Evolutionary conservation across 2,888 invertebrate species (phyloP), one percentile per base, ranked within the genome.

Genomic region (Agonopterix arenella): DNA sequence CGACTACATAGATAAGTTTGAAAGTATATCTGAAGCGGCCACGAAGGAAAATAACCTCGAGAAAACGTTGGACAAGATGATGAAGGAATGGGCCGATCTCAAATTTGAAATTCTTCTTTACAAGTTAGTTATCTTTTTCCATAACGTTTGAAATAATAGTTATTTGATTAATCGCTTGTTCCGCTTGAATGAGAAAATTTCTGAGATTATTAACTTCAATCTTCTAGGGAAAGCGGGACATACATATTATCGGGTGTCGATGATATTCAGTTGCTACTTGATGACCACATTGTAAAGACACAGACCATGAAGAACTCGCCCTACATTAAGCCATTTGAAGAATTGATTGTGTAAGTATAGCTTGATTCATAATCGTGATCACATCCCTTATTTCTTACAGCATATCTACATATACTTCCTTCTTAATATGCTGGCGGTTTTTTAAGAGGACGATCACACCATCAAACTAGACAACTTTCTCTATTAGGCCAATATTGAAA

Each of bases 261-360:
- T 80, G 98, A 98, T 66, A 97, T 98, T 70, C 98, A 98, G 80
- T 88, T 97, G 38, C 83, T 97, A 47, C 83, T 98, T 49, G 98
- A 98, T 77, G 98, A 98, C 76, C 98, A 98, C 74, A 95, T 98
- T 60, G 95, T 98, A 8, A 98, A 98, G 82, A 97, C 98, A 1
- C 98, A 98, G 76, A 98, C 98, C 0, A 98, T 98, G 97, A 96
- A 98, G 81, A 97, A 97, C 69, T 98, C 98, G 0, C 97, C 98
- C 0, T 98, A 97, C 67, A 97, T 98, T 57, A 97, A 97, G 73
- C 98, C 98, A 0, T 98, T 98, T 73, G 96, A 98, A 77, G 92
- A 92, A 47, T 92, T 94, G 71, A 95, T 95, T 57, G 62, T 92
- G 95, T 95, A 83, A 89, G 93, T 84, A 41, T 5, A n/a, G 5